Percentiles rank a stretch among this genome's conserved stretches.
These are phyloP conservation scores for Mastomys natalensis DNA, from an alignment of 2,113 vertebrate species.

Conservation along the genomic window DNA sequence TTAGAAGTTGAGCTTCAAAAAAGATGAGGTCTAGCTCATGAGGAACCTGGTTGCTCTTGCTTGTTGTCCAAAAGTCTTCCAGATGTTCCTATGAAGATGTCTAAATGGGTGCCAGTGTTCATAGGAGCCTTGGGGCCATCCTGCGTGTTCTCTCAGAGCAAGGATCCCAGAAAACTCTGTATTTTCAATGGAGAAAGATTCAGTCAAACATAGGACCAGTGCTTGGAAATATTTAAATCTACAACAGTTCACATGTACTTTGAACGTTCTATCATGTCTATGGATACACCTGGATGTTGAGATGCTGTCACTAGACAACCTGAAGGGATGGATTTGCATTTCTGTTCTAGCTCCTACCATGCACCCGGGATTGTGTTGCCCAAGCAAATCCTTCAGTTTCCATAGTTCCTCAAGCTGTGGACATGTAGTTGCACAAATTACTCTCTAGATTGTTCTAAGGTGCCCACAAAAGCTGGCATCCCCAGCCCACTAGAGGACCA, in stretches of 20 bases:
- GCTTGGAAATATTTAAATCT: not conserved
- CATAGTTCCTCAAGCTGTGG: not conserved
- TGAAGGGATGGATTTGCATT: rapidly evolving
- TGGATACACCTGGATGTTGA: not conserved
- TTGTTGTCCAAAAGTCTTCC: not conserved
- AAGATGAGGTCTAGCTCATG: not conserved
- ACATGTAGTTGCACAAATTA: not conserved
- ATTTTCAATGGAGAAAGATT: not conserved
- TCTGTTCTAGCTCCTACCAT: not conserved
- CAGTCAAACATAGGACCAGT: not conserved
- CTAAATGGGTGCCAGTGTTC: no score
- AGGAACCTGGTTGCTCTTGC: not conserved
- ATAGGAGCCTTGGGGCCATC: not conserved
- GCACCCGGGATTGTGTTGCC: not conserved
- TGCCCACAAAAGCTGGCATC: not conserved
- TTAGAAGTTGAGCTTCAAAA: slow-evolving; percentile 16
- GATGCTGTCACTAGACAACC: not conserved
- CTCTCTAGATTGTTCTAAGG: not conserved
- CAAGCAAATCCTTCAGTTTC: not conserved
- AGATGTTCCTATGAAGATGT: not conserved
- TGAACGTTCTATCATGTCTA: not conserved
- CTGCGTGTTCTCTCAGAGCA: not conserved
- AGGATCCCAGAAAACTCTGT: not conserved
- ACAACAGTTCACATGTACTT: not conserved
- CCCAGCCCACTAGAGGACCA: rapidly evolving